phyloP scores from a whole-genome alignment of 2,113 vertebrate species.

The Rana temporaria region DNA sequence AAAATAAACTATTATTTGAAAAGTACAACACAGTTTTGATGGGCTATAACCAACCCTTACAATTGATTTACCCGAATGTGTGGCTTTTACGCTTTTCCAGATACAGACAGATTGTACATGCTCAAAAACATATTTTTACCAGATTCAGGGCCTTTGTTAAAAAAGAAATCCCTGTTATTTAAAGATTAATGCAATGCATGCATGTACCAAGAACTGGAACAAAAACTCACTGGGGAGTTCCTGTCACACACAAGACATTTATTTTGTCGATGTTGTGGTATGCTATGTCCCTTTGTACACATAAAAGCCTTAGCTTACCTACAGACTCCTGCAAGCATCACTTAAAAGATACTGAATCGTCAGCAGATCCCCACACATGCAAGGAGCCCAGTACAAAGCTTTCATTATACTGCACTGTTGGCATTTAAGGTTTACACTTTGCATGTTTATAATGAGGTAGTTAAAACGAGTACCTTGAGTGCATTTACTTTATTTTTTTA shows the following conservation, averaged over 20 bases:
- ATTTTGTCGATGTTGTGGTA: not conserved
- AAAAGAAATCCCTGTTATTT: too few species aligned
- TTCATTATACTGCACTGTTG: constrained; percentile 1
- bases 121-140: too few species aligned
- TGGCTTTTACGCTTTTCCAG: too few species aligned
- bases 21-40: too few species aligned
- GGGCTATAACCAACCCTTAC: too few species aligned
- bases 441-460: constrained; percentile 2
- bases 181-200: too few species aligned
- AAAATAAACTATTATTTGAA: too few species aligned
- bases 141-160: too few species aligned
- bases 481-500: constrained; percentile 25
- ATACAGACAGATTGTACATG: too few species aligned
- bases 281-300: constrained; percentile 2
- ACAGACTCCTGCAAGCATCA: not conserved
- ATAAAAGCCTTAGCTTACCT: constrained; percentile 19
- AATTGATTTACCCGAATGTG: too few species aligned
- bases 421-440: not conserved
- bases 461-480: constrained; percentile 24
- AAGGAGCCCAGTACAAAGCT: not conserved
- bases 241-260: not conserved
- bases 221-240: too few species aligned
- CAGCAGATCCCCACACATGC: not conserved
- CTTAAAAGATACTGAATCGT: constrained; percentile 1
- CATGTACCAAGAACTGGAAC: too few species aligned